Evolutionary conservation across 2,113 vertebrate genomes (phyloP).

Genomic region (Phaethon lepturus): DNA sequence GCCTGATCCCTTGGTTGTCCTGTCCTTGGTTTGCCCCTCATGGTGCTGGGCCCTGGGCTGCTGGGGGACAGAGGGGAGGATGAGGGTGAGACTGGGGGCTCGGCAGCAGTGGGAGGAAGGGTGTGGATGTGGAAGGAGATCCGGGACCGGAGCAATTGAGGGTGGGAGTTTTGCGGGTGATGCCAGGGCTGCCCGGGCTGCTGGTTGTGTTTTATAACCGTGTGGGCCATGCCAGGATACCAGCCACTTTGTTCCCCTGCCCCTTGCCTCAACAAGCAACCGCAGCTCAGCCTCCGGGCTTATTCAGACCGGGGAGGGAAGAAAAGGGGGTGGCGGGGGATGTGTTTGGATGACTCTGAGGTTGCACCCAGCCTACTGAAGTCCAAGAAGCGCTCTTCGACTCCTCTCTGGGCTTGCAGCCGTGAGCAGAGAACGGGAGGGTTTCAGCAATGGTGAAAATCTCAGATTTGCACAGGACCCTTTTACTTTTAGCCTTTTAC

Average conservation of each 20-base stretch:
- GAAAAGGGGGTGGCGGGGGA: rapidly evolving
- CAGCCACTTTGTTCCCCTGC: background rate
- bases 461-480: background rate
- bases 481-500: constrained; percentile 22
- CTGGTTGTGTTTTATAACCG: background rate
- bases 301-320: background rate
- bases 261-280: background rate
- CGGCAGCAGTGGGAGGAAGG: background rate
- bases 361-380: background rate
- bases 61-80: background rate
- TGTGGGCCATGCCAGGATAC: background rate
- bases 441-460: background rate
- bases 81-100: background rate
- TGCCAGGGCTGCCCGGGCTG: background rate
- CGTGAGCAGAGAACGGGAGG: background rate
- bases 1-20: too few species aligned
- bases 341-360: background rate
- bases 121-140: background rate
- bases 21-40: background rate
- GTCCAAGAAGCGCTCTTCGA: background rate
- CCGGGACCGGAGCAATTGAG: rapidly evolving
- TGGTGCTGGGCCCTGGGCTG: background rate
- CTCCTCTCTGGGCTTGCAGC: background rate
- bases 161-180: background rate
- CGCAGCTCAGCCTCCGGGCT: background rate